Evolutionary conservation across 1,140 invertebrate species (phyloP).

Genomic region (Drosophila nebulosa): DNA sequence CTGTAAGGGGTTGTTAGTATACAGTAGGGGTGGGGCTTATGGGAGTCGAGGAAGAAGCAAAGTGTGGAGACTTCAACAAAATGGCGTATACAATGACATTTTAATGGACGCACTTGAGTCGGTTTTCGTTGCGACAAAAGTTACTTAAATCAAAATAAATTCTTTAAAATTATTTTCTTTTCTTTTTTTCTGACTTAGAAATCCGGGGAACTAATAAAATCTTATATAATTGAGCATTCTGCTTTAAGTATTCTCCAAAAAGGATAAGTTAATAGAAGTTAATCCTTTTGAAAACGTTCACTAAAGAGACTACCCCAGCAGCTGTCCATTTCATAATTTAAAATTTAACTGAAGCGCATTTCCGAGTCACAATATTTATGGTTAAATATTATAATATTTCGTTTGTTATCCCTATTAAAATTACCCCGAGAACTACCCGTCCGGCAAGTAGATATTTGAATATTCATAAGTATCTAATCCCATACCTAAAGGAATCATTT

Average conservation of each 20-base stretch:
- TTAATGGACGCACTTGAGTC: constrained; percentile 65
- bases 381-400: constrained; percentile 48
- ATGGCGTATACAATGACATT: constrained; percentile 60
- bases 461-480: constrained; percentile 47
- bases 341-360: constrained; percentile 29
- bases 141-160: background rate
- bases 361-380: constrained; percentile 38
- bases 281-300: background rate
- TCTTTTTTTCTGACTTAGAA: constrained; percentile 3
- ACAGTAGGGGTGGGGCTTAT: background rate
- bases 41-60: constrained; percentile 19
- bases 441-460: constrained; percentile 30
- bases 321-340: constrained; percentile 14
- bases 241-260: no score
- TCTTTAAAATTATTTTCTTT: constrained; percentile 28
- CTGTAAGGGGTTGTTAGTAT: background rate
- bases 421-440: background rate
- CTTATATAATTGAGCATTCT: no score
- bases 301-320: background rate
- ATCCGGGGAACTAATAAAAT: no score
- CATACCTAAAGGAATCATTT: constrained; percentile 12
- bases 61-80: constrained; percentile 33
- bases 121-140: background rate
- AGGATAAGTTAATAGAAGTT: background rate
- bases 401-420: constrained; percentile 29